Evolutionary conservation across 1,140 invertebrate species (phyloP), one percentile per base, ranked within the genome.

Genomic region (Ylistrum balloti): DNA sequence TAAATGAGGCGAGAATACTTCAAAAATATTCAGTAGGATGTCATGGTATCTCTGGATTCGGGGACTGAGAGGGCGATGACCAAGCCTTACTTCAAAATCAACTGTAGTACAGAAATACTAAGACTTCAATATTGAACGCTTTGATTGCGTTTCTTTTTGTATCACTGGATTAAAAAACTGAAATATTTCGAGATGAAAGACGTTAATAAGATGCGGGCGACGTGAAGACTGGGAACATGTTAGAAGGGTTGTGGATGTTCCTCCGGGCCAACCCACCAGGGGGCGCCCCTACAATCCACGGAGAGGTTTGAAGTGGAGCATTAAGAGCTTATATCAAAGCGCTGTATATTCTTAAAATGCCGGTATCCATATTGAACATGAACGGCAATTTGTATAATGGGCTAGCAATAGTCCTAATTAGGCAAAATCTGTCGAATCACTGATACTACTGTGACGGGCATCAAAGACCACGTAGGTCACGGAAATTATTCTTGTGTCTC

Each of bases 241-340:
- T 28, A n/a, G 56, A 74, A 74, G 22, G 17, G 56, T 74, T 74
- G 56, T n/a, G 9, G 56, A n/a, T 74, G 56, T 74, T 74, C n/a
- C 56, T n/a, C n/a, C 56, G 56, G 56, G 56, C 56, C 56, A 74
- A 74, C 56, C 56, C 56, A 74, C n/a, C n/a, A 74, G 56, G 56
- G 56, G 56, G 56, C 56, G 56, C 56, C 28, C 56, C 56, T 74
- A 74, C 28, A 74, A n/a, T 74, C 56, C n/a, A 28, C 56, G 22
- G 17, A 74, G 56, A 28, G 56, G 56, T 74, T 74, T 74, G 56
- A 74, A 74, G 56, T 74, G 56, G 56, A 74, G 56, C n/a, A 74
- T 74, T 74, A 74, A 74, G 56, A 74, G 45, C 56, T n/a, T 74
- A 13, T 74, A 74, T 74, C 56, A 74, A 74, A 74, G 56, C 56